Evolutionary conservation across 2,888 invertebrate genomes (phyloP), one percentile per base, ranked within the genome.

Genomic region (Mycalesis mineus): DNA sequence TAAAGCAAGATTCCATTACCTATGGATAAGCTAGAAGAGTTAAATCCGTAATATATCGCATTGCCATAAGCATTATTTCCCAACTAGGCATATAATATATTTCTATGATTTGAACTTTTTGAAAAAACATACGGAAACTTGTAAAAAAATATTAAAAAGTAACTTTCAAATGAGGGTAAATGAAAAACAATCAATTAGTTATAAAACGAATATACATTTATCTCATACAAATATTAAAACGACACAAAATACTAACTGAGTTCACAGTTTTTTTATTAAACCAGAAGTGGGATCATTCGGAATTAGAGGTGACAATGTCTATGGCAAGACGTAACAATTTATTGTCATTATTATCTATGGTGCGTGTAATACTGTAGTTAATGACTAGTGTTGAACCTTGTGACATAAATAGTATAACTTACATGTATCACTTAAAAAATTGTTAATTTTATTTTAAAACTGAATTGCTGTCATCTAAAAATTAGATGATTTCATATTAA

Each of bases 331-430:
- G 11, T 44, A 52, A 28, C n/a, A 51, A 39, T 47, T 62, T 63
- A 67, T 65, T 64, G 63, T 65, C 65, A 56, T 60, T 57, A 61
- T 31, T 49, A 59, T 55, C 63, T 65, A 61, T 61, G 52, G 65
- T 67, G 63, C 67, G 56, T 63, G 55, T 65, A 65, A 65, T 67
- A 65, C 65, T 65, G 65, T 57, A 57, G 44, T 60, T 59, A 54
- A 41, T 58, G 62, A 64, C 52, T 61, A 66, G 61, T 57, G 14
- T 61, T 67, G 65, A 51, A 48, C 33, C 13, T 58, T 29, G 57
- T 62, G 61, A 56, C 36, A 45, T 40, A 50, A 55, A 22, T 22
- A 36, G 22, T 53, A 54, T 15, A 50, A 55, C 37, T 44, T 56
- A 56, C 42, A 56, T 14, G 37, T 61, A 61, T 47, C 13, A 44